Conservation (phyloP, 2,797 vertebrate genomes). For the Catharus ustulatus region DNA sequence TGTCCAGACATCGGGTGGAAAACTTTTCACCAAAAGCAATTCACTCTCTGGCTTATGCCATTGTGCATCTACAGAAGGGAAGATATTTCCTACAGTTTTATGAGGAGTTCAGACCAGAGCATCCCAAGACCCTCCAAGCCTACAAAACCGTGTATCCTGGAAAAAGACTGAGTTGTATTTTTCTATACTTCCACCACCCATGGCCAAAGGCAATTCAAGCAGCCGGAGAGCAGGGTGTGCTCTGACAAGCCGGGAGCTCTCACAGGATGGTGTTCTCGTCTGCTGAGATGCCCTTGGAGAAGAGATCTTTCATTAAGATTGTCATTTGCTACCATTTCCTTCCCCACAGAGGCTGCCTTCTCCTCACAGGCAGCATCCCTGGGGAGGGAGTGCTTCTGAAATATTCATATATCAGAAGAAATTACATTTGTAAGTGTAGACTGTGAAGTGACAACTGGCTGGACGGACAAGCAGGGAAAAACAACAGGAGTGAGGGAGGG, state of each 20-base stretch:
- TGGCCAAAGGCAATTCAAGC: neutral
- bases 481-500: neutral
- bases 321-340: neutral
- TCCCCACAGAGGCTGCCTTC: neutral
- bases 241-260: neutral
- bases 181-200: neutral
- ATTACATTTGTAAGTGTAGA: neutral
- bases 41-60: neutral
- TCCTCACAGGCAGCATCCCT: neutral
- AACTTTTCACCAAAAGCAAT: neutral
- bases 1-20: fast-evolving
- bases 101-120: neutral
- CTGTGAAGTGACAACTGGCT: neutral
- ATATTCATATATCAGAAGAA: conserved; percentile 55
- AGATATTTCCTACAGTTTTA: neutral
- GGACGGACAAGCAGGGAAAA: neutral
- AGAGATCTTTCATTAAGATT: conserved; percentile 41
- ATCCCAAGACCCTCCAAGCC: neutral
- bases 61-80: fast-evolving
- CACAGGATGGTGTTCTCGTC: neutral
- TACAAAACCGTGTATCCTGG: fast-evolving
- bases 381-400: neutral
- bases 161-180: neutral
- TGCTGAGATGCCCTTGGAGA: neutral
- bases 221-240: fast-evolving